These are phyloP conservation scores for Oreochromis spilurus DNA, from an alignment of 2,113 vertebrate genomes.

Conservation along the genomic window DNA sequence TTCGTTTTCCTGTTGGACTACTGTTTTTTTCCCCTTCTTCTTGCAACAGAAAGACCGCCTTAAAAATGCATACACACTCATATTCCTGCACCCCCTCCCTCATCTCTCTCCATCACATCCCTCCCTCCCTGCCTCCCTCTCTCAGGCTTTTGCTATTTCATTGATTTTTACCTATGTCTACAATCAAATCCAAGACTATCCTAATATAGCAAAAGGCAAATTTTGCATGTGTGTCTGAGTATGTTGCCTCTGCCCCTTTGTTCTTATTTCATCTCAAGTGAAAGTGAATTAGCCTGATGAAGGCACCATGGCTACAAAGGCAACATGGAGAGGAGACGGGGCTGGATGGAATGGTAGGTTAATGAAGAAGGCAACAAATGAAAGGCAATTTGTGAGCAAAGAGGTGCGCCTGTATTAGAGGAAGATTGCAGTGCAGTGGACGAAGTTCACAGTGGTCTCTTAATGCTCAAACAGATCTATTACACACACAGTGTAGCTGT, in stretches of 20 bases:
- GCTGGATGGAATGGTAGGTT: not conserved
- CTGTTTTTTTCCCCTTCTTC: constrained; percentile 51
- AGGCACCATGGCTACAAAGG: constrained; percentile 46
- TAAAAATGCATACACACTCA: constrained; percentile 72
- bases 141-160: constrained; percentile 49
- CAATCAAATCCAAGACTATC: not conserved
- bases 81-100: constrained; percentile 67
- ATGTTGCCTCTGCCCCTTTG: constrained; percentile 44
- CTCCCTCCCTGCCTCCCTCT: constrained; percentile 59
- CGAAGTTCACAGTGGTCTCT: not conserved
- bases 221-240: not conserved
- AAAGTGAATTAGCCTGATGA: constrained; percentile 43
- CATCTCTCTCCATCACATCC: constrained; percentile 67
- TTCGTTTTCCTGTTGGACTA: constrained; percentile 61
- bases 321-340: constrained; percentile 20
- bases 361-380: constrained; percentile 17
- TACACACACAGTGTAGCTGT: not conserved
- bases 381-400: constrained; percentile 9
- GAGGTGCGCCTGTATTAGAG: not conserved
- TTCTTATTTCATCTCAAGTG: constrained; percentile 45
- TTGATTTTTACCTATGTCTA: constrained; percentile 28
- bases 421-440: not conserved
- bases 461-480: not conserved
- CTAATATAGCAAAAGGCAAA: not conserved
- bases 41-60: constrained; percentile 75